Base-by-base conservation (phyloP, 2,888 invertebrate species). In the Lithophane ornitopus region DNA sequence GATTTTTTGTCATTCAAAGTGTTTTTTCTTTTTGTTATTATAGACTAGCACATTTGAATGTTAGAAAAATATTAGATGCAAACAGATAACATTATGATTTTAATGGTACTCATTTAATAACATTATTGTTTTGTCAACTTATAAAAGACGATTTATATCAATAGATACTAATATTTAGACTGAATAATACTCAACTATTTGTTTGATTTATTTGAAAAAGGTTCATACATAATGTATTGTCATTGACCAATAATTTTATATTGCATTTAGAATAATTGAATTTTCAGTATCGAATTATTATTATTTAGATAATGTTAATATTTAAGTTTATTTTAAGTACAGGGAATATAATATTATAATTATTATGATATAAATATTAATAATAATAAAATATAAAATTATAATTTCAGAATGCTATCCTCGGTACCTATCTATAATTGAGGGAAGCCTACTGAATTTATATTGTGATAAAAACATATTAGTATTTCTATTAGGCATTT, bases 401-500 rank as follows among this genome's bases (percentile, higher is more conserved):
- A 95, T 96, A 95, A 91, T 93, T 95, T 96, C 96, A 96, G 96
- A 95, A 96, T 91, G 96, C 93, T 92, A 85, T 95, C 95, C 96
- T 96, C 96, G 94, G 90, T 80, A 62, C 19, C 61, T 52, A 54
- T n/a, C 58, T 49, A 46, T 73, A 72, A 79, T 91, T 95, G 96
- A 96, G 96, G 96, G 93, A 93, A 93, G 88, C 95, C 96, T 96
- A 90, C 96, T 96, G 96, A 96, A 93, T 93, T 91, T 96, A 94
- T 96, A 96, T 95, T 92, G 93, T 94, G 92, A 93, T 93, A 92
- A 89, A 87, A 49, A 39, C 76, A 70, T 34, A 76, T 73, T 78
- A 79, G 69, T 82, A 81, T 85, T 82, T 84, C 44, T 82, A 68
- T 75, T 78, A 81, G 67, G 28, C 56, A 56, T 70, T 62, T 62